phyloP scores from a whole-genome alignment of 2,113 vertebrate genomes.

The Silurus glanis region DNA sequence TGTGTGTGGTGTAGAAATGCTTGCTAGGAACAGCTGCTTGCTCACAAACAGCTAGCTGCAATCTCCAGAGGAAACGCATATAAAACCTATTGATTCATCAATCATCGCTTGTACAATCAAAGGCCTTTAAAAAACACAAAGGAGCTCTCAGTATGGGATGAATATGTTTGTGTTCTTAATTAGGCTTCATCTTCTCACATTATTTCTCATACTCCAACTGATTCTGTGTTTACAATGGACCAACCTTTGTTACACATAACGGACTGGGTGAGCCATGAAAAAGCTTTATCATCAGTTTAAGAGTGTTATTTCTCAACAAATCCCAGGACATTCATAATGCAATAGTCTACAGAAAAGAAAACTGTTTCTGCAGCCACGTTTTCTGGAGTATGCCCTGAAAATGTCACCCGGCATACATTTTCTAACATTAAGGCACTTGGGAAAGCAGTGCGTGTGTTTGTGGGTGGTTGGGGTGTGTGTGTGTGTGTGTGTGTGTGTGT shows the following conservation, averaged over 20 bases:
- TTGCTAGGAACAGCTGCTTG: conserved; percentile 3
- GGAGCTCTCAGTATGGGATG: conserved; percentile 19
- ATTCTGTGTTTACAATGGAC: conserved; percentile 27
- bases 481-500: too few species aligned
- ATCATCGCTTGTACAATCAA: conserved; percentile 32
- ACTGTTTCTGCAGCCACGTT: neutral
- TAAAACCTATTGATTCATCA: conserved; percentile 44
- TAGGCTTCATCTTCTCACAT: conserved; percentile 39
- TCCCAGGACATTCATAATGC: conserved; percentile 19
- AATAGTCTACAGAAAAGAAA: neutral
- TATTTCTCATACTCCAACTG: conserved; percentile 20
- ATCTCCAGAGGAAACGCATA: conserved; percentile 36
- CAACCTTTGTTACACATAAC: conserved; percentile 37
- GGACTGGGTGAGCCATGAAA: conserved; percentile 10
- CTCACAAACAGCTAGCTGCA: conserved; percentile 26
- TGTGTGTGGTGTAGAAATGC: neutral
- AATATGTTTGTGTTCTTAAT: conserved; percentile 34
- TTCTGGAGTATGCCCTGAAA: conserved; percentile 1
- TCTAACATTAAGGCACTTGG: conserved; percentile 25
- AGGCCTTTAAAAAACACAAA: conserved; percentile 41
- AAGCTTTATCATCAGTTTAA: conserved; percentile 12
- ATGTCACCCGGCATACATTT: conserved; percentile 28
- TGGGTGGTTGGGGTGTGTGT: too few species aligned
- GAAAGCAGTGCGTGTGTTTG: neutral
- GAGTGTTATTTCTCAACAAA: conserved; percentile 4